Conservation (phyloP, 2,888 invertebrate genomes). For the Lydus trimaculatus region DNA sequence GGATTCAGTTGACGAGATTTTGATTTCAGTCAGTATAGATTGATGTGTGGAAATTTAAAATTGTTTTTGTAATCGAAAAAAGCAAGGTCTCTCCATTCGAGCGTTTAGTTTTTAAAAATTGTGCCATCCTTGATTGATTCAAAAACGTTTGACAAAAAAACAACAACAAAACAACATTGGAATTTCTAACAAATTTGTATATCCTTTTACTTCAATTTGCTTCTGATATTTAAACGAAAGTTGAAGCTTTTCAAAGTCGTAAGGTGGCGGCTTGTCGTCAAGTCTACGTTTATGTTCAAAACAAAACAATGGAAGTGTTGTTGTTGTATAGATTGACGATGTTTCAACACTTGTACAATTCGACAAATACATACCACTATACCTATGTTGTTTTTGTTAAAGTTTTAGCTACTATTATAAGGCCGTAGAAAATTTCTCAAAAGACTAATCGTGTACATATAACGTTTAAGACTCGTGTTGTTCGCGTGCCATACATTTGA, state of each 20-base stretch:
- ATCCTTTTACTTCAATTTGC: no score
- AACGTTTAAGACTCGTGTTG: constrained; percentile 47
- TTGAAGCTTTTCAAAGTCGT: no score
- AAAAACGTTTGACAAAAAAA: neutral
- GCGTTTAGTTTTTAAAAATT: neutral
- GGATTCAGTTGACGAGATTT: neutral
- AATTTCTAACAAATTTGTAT: no score
- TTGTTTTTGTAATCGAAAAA: neutral
- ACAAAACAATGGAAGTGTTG: no score
- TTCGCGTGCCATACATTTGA: constrained; percentile 57
- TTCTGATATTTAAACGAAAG: no score
- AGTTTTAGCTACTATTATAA: neutral
- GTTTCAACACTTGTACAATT: no score
- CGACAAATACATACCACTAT: no score
- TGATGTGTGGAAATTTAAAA: neutral
- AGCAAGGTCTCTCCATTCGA: neutral
- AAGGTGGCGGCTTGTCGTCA: no score
- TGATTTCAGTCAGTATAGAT: neutral
- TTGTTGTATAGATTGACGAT: no score
- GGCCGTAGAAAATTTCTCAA: neutral
- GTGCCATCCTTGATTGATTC: neutral
- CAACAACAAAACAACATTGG: no score
- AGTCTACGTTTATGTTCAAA: no score
- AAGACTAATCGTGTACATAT: constrained; percentile 41
- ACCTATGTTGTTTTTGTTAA: no score